Conservation (phyloP, 2,113 vertebrate species). For the Phoxinus phoxinus region DNA sequence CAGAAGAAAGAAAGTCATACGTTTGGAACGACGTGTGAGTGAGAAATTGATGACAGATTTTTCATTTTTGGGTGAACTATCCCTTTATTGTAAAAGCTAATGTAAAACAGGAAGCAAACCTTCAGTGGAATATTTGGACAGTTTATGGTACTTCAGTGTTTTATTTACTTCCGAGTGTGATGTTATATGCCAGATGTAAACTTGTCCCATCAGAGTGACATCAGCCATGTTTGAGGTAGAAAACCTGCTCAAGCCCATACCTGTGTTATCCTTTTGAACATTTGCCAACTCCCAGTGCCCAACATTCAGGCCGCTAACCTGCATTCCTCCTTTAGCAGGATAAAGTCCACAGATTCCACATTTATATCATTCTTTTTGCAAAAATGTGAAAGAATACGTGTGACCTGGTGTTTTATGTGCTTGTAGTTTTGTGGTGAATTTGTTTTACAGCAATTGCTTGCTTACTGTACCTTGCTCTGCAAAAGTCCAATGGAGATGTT, state of each 20-base stretch:
- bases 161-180: not conserved
- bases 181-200: not conserved
- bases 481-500: not conserved
- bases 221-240: not conserved
- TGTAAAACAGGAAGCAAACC: not conserved
- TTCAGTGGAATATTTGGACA: not conserved
- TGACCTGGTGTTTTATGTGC: not conserved
- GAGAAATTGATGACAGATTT: not conserved
- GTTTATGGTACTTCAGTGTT: not conserved
- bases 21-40: too few species aligned
- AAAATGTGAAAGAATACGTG: not conserved
- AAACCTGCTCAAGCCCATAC: constrained; percentile 28
- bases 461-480: not conserved
- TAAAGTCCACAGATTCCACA: not conserved
- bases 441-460: not conserved
- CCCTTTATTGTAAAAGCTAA: not conserved
- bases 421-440: not conserved
- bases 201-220: not conserved
- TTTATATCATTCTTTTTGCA: not conserved
- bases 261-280: not conserved
- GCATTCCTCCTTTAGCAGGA: constrained; percentile 9
- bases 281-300: not conserved
- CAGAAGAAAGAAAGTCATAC: too few species aligned
- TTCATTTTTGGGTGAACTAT: not conserved
- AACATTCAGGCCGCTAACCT: not conserved